Evolutionary conservation across 2,797 vertebrate species (phyloP).

Genomic region (Epinephelus awoara): DNA sequence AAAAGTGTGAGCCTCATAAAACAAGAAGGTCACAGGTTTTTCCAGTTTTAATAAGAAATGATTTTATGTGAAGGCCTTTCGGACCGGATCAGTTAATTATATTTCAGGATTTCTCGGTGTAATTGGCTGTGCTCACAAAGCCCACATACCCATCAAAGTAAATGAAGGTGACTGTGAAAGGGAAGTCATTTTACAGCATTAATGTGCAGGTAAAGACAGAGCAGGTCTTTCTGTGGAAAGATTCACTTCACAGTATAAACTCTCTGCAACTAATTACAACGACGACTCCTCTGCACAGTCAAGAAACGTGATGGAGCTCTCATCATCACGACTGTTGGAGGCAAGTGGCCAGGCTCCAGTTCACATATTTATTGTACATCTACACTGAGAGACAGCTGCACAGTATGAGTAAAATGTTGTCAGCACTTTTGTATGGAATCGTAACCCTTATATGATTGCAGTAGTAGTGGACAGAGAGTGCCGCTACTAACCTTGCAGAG

Average conservation of each 20-base stretch:
- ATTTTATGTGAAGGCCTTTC: not conserved
- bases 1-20: not conserved
- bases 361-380: not conserved
- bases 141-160: not conserved
- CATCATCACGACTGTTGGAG: not conserved
- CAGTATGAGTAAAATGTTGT: too few species aligned
- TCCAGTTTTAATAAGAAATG: not conserved
- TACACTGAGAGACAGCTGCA: not conserved
- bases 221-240: conserved; percentile 3
- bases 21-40: conserved; percentile 10
- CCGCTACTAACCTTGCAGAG: not conserved
- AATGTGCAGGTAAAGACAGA: conserved; percentile 14
- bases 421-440: too few species aligned
- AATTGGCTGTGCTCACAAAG: conserved; percentile 22
- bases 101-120: conserved; percentile 11
- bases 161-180: conserved; percentile 20
- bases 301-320: not conserved
- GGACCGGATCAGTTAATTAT: not conserved
- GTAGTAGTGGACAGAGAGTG: not conserved
- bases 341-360: not conserved
- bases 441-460: not conserved
- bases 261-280: not conserved
- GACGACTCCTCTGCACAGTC: not conserved
- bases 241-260: not conserved
- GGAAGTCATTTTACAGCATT: not conserved